Evolutionary conservation across 2,797 vertebrate genomes (phyloP).

Genomic region (Typhlichthys subterraneus): DNA sequence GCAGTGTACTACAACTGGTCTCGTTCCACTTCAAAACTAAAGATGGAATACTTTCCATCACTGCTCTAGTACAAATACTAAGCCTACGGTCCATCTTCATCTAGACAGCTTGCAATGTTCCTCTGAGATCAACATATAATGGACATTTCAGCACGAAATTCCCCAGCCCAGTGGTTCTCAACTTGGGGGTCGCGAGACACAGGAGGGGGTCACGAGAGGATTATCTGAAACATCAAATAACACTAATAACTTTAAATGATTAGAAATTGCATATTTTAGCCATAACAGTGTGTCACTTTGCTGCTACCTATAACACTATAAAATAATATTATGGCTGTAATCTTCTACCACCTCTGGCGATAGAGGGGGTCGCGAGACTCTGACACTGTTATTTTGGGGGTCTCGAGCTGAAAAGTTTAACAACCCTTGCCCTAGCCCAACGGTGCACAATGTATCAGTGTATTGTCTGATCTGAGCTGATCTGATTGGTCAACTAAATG

Average conservation of each 20-base stretch:
- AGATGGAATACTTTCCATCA: neutral
- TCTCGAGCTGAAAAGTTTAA: no score
- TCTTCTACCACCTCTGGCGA: no score
- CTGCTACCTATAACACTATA: no score
- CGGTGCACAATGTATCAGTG: slow-evolving; percentile 20
- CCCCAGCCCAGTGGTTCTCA: slow-evolving; percentile 27
- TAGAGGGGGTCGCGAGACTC: no score
- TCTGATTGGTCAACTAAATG: slow-evolving; percentile 51
- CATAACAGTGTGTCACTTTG: no score
- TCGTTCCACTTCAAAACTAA: neutral
- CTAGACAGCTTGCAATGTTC: slow-evolving; percentile 54
- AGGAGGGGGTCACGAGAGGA: no score
- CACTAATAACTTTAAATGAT: no score
- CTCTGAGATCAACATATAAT: slow-evolving; percentile 4
- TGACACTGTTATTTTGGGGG: no score
- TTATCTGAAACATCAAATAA: no score
- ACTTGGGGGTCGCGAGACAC: no score
- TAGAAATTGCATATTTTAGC: no score
- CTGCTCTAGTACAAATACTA: slow-evolving; percentile 34
- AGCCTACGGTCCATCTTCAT: slow-evolving; percentile 50
- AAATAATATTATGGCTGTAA: no score
- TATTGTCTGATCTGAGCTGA: slow-evolving; percentile 35
- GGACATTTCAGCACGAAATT: slow-evolving; percentile 17
- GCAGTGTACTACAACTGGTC: slow-evolving; percentile 53
- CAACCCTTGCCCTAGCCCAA: slow-evolving; percentile 18